Conservation (phyloP, 2,888 invertebrate genomes). For the Idaea biselata region DNA sequence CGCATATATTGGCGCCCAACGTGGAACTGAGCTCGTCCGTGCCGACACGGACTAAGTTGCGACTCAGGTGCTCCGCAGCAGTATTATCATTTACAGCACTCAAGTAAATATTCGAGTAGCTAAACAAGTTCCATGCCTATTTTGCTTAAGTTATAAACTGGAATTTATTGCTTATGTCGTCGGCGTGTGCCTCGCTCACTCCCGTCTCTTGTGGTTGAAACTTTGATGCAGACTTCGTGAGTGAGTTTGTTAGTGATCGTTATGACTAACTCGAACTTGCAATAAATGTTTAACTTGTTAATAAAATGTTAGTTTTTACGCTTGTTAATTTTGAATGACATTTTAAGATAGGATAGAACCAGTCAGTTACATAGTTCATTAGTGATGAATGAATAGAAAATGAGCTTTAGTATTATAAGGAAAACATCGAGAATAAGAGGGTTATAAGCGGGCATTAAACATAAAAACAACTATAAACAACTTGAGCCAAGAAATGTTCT, state of each 20-base stretch:
- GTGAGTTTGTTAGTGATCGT: slow-evolving; percentile 22
- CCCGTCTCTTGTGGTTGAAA: slow-evolving; percentile 37
- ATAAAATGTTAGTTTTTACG: slow-evolving; percentile 16
- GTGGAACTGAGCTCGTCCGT: slow-evolving; percentile 43
- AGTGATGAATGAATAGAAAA: too few relatives aligned
- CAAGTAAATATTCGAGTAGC: slow-evolving; percentile 53
- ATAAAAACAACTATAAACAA: slow-evolving; percentile 56
- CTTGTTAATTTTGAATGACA: slow-evolving; percentile 7
- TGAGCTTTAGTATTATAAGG: too few relatives aligned
- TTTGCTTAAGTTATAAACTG: slow-evolving; percentile 56
- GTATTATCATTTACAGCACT: slow-evolving; percentile 65
- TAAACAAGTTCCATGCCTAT: slow-evolving; percentile 61
- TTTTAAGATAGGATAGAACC: too few relatives aligned
- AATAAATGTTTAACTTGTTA: slow-evolving; percentile 22
- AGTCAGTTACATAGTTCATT: too few relatives aligned
- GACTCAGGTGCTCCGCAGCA: slow-evolving; percentile 68
- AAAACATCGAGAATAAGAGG: too few relatives aligned
- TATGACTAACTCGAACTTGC: slow-evolving; percentile 21
- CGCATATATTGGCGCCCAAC: slow-evolving; percentile 61
- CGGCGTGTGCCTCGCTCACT: slow-evolving; percentile 30
- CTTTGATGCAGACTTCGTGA: slow-evolving; percentile 37
- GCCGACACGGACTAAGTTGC: slow-evolving; percentile 47
- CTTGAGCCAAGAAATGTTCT: slow-evolving; percentile 41
- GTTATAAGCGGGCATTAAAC: slow-evolving; percentile 39
- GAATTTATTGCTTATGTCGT: slow-evolving; percentile 49